Evolutionary conservation across 2,888 invertebrate species (phyloP), one percentile per base, ranked within the genome.

Genomic region (Agrotis segetum): DNA sequence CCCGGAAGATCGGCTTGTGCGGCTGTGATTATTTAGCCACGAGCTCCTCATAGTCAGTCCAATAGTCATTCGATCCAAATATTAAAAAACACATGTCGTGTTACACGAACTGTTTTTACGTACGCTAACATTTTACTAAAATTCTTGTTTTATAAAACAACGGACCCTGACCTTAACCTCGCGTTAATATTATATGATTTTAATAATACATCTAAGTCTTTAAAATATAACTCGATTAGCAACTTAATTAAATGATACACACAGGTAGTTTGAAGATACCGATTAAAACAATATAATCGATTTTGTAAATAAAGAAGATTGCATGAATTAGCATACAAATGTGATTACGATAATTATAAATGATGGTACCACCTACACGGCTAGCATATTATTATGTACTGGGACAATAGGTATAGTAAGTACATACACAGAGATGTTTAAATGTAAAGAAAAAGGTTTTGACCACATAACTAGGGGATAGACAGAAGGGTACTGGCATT

Each of bases 111-210:
- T 50, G 61, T 19, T 24, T 67, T 64, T 60, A n/a, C 16, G 3
- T 7, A 61, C 13, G 7, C 1, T 0, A 49, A 21, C 1, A 29
- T 34, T 34, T 52, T 47, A 16, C 2, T 24, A 53, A 17, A 59
- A 64, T 62, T 53, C 49, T 34, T 46, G 64, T 52, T 63, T 9
- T 61, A 53, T n/a, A 21, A 34, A 63, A 16, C 11, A 24, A 47
- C 17, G 13, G 53, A 52, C 66, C 63, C 55, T 78, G 74, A 74
- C 59, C 74, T 79, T 78, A 61, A 9, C 56, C 17, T 64, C 9
- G 56, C 40, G 13, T 50, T n/a, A 56, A 62, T 49, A 47, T 21
- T 29, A 44, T 55, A 56, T n/a, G n/a, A 56, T 24, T 24, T 19
- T 7, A 60, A 21, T 21, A 40, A 40, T 0, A 46, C 63, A 29